Percentiles rank a stretch among this genome's conserved stretches.
phyloP scores from a whole-genome alignment of 2,113 vertebrate genomes.

The Pseudois nayaur region DNA sequence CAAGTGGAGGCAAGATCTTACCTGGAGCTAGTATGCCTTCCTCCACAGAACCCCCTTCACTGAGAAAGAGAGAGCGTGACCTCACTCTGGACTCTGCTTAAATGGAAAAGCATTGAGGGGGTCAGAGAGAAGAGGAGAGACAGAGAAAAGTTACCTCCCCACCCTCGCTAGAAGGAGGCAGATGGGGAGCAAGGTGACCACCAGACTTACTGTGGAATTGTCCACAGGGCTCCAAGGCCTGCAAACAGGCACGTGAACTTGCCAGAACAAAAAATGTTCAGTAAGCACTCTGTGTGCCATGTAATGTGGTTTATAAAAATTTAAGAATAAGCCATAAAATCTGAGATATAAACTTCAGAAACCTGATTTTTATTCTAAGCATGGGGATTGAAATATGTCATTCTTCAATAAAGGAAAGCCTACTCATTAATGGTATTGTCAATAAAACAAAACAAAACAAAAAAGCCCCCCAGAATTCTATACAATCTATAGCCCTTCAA shows the following conservation, averaged over 20 bases:
- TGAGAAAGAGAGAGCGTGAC: neutral
- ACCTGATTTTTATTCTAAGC: constrained; percentile 3
- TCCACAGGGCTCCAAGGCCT: neutral
- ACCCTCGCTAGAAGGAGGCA: neutral
- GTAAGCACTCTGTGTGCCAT: neutral
- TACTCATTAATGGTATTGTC: neutral
- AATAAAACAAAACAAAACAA: neutral
- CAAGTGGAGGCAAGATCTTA: neutral
- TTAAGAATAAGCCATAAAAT: neutral
- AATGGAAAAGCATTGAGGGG: neutral
- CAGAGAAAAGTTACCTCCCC: neutral
- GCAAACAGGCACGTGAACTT: neutral
- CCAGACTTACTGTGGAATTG: neutral
- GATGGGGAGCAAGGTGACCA: neutral
- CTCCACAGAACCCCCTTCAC: neutral
- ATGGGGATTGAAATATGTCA: neutral
- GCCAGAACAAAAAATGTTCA: neutral
- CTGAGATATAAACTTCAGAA: neutral
- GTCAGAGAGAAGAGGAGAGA: neutral
- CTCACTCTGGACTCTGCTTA: neutral
- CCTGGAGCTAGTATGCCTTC: neutral
- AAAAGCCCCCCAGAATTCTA: neutral
- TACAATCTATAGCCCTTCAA: neutral
- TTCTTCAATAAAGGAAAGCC: neutral
- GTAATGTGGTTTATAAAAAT: neutral